Evolutionary conservation across 2,113 vertebrate species (phyloP).

Genomic region (Nothocercus julius): DNA sequence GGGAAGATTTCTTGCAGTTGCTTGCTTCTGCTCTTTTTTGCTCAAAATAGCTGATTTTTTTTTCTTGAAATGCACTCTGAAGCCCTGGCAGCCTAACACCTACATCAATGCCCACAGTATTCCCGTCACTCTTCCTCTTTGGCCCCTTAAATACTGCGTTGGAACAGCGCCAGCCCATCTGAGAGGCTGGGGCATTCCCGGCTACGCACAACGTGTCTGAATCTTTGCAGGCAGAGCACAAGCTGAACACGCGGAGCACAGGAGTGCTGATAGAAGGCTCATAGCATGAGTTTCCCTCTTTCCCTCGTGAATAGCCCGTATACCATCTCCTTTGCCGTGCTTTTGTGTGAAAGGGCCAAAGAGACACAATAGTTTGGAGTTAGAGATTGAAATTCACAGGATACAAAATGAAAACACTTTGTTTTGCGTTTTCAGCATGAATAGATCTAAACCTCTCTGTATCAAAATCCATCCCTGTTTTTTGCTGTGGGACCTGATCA

Average conservation of each 20-base stretch:
- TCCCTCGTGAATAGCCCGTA: background rate
- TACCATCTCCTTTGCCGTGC: background rate
- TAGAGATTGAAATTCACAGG: background rate
- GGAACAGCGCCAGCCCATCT: background rate
- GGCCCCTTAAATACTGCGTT: background rate
- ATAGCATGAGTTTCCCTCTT: background rate
- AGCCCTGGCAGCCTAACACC: background rate
- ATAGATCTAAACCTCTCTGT: background rate
- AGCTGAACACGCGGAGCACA: background rate
- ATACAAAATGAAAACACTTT: background rate
- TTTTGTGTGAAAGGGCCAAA: background rate
- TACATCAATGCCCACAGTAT: fast-evolving
- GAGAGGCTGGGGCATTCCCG: background rate
- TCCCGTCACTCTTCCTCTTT: background rate
- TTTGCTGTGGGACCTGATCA: background rate
- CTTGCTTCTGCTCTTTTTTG: too few species aligned
- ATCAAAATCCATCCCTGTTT: background rate
- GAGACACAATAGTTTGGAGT: background rate
- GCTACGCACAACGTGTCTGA: background rate
- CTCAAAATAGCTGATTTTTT: too few species aligned
- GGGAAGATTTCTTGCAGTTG: too few species aligned
- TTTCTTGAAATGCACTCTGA: too few species aligned
- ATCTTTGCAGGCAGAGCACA: background rate
- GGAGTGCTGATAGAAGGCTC: background rate
- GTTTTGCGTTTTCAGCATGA: background rate